Percentiles rank a stretch among this genome's conserved stretches.
Evolutionary conservation across 2,888 invertebrate species (phyloP).

Genomic region (Rapana venosa): DNA sequence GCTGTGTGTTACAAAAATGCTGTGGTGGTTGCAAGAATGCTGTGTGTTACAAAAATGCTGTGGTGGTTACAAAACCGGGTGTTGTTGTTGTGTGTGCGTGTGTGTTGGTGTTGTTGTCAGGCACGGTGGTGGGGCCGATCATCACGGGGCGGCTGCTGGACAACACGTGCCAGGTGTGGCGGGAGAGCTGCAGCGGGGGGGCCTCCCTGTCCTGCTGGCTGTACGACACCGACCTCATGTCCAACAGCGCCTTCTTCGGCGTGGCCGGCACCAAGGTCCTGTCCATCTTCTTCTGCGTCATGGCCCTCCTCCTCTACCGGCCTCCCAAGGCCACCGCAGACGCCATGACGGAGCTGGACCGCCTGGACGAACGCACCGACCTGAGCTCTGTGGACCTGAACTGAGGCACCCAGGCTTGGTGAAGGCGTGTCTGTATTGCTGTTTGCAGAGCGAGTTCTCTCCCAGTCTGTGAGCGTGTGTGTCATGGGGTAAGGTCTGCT

Average conservation of each 20-base stretch:
- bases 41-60: background rate
- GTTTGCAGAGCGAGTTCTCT: too few relatives aligned
- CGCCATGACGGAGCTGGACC: background rate
- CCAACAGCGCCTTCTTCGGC: constrained; percentile 65
- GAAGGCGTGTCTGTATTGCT: background rate
- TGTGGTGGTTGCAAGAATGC: background rate
- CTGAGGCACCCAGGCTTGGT: background rate
- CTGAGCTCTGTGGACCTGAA: background rate
- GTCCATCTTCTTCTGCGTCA: constrained; percentile 79
- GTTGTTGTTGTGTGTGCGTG: too few relatives aligned
- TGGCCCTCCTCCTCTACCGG: constrained; percentile 84
- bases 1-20: background rate
- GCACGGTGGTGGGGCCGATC: constrained; percentile 83
- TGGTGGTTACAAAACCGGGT: background rate
- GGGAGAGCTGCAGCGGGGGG: constrained; percentile 81
- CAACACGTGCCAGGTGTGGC: constrained; percentile 84
- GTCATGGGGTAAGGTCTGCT: too few relatives aligned
- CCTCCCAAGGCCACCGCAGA: constrained; percentile 40
- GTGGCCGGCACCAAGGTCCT: constrained; percentile 49
- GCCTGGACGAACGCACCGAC: constrained; percentile 2
- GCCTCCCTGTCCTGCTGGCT: constrained; percentile 84
- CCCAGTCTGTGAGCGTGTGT: too few relatives aligned
- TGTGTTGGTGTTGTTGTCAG: too few relatives aligned
- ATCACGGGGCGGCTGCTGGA: constrained; percentile 87
- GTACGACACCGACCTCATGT: constrained; percentile 83